phyloP scores from a whole-genome alignment of 1,140 invertebrate genomes.

The Drosophila persimilis region DNA sequence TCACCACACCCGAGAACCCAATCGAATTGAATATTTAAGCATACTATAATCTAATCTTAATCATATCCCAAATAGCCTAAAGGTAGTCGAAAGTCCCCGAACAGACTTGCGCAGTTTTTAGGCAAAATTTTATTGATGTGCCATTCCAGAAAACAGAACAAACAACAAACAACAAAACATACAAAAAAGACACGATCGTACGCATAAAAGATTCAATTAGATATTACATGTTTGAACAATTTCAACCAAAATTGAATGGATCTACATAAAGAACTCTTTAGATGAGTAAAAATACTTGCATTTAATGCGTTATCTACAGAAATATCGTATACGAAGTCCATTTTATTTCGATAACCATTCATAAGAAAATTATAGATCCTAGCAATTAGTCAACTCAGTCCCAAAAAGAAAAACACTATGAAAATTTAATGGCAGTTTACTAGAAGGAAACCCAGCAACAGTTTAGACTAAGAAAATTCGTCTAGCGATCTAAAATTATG shows the following conservation, averaged over 20 bases:
- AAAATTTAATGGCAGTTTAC: slow-evolving; percentile 60
- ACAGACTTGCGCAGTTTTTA: slow-evolving; percentile 69
- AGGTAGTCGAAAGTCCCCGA: slow-evolving; percentile 66
- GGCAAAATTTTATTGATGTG: slow-evolving; percentile 76
- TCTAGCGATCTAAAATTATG: slow-evolving; percentile 69
- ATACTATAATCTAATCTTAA: slow-evolving; percentile 55
- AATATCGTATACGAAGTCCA: slow-evolving; percentile 66
- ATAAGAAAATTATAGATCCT: slow-evolving; percentile 66
- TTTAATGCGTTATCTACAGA: slow-evolving; percentile 73
- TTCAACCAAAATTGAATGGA: slow-evolving; percentile 61
- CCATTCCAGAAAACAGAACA: slow-evolving; percentile 60
- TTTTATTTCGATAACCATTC: slow-evolving; percentile 69
- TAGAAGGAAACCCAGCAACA: slow-evolving; percentile 26
- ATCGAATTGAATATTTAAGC: slow-evolving; percentile 52
- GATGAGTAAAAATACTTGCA: slow-evolving; percentile 65
- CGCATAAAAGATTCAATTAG: slow-evolving; percentile 47
- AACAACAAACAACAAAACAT: slow-evolving; percentile 26
- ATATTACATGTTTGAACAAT: slow-evolving; percentile 55
- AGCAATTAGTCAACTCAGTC: slow-evolving; percentile 38
- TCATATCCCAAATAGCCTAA: slow-evolving; percentile 79
- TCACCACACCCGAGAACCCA: slow-evolving; percentile 28
- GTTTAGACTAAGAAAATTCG: slow-evolving; percentile 72
- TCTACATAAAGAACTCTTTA: slow-evolving; percentile 37
- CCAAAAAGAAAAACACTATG: slow-evolving; percentile 16
- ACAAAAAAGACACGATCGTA: slow-evolving; percentile 37